phyloP scores from a whole-genome alignment of 2,113 vertebrate genomes.

The Lanius ludovicianus region DNA sequence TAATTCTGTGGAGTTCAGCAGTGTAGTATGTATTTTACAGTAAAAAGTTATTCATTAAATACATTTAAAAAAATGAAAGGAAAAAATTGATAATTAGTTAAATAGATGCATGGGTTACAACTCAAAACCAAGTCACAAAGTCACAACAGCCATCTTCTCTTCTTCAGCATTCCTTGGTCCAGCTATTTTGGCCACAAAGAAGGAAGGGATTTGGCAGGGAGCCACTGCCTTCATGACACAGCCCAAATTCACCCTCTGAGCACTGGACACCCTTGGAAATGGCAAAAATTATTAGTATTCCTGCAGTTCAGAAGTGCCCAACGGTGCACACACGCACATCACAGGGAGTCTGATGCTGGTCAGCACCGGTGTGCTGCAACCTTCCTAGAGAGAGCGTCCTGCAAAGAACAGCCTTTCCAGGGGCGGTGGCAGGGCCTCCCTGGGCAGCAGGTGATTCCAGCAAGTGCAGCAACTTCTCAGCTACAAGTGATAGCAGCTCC shows the following conservation, averaged over 20 bases:
- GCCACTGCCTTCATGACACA: background rate
- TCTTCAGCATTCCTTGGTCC: background rate
- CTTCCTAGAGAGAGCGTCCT: no score
- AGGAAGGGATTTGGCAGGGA: background rate
- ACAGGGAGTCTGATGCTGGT: no score
- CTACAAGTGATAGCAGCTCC: no score
- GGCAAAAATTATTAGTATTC: background rate
- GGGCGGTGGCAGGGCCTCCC: no score
- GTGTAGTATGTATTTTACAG: background rate
- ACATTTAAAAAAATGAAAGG: background rate
- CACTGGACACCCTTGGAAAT: background rate
- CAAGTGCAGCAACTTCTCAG: no score
- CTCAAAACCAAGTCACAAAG: background rate
- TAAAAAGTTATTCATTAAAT: background rate
- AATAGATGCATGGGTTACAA: background rate
- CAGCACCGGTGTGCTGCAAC: no score
- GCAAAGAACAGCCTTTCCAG: no score
- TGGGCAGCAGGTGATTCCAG: no score
- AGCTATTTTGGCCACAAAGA: background rate
- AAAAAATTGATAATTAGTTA: background rate
- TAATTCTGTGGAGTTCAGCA: background rate
- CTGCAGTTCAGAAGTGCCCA: background rate
- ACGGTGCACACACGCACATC: fast-evolving
- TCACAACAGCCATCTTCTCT: background rate
- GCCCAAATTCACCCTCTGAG: background rate